Conservation (phyloP, 2,797 vertebrate species). For the Galagoides demidoff region DNA sequence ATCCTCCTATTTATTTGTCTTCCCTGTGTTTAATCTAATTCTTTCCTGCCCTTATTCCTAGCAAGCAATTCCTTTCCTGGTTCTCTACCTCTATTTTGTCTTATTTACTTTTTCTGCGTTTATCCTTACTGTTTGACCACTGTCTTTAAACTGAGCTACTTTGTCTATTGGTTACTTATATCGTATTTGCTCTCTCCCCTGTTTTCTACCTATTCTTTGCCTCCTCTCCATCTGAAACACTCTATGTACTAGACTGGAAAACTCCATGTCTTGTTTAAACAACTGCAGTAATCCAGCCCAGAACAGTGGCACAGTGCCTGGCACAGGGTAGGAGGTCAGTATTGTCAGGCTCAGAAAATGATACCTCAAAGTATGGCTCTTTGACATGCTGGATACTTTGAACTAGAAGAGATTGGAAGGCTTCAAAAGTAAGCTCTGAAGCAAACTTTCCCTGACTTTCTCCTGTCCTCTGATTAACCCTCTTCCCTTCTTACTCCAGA, state of each 20-base stretch:
- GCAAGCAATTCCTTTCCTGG: not conserved
- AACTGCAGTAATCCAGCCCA: not conserved
- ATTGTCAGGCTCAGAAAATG: not conserved
- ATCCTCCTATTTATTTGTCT: not conserved
- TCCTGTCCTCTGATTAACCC: not conserved
- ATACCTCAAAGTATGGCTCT: not conserved
- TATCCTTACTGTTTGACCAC: not conserved
- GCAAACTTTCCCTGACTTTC: not conserved
- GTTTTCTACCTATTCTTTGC: not conserved
- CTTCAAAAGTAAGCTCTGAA: not conserved
- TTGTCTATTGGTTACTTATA: not conserved
- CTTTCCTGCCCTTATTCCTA: not conserved
- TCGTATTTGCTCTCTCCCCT: not conserved
- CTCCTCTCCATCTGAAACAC: not conserved
- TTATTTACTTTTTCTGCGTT: not conserved
- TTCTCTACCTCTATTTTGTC: not conserved
- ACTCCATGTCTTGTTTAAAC: not conserved
- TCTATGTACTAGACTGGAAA: not conserved
- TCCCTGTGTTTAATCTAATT: not conserved
- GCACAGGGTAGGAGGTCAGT: not conserved
- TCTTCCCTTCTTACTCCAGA: not conserved
- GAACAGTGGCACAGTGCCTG: not conserved
- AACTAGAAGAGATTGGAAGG: not conserved
- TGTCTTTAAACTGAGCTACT: constrained; percentile 11
- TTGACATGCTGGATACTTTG: not conserved